Evolutionary conservation across 2,113 vertebrate species (phyloP), one percentile per base, ranked within the genome.

Genomic region (Notothenia rossii): DNA sequence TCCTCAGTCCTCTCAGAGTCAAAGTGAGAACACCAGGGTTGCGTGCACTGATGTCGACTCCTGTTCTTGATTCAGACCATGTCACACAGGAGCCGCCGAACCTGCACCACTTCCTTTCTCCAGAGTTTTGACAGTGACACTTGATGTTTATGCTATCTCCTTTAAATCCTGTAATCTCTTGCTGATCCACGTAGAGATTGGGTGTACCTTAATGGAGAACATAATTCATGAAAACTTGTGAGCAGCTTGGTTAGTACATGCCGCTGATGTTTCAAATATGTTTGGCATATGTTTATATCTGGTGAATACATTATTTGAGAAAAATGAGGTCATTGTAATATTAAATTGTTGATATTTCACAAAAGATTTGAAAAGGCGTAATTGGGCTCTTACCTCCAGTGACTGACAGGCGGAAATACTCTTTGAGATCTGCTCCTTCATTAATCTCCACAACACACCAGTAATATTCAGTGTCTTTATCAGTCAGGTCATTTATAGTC

Each of bases 381-480:
- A 29, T 29, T 29, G 29, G 29, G 29, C 29, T 29, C 29, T 29
- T 29, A 29, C 29, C 29, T 29, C 3, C 29, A 29, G 29, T 8
- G 5, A 40, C 25, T 51, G 69, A 77, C 22, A 91, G 73, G 0
- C 77, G 43, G 68, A 90, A 87, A 49, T 22, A 10, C 0, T 5
- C 0, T 18, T 14, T 1, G 5, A 1, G 3, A 80, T 92, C 85
- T 4, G 0, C 0, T 3, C 14, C n/a, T 0, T 0, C 0, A 3
- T 72, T 0, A 1, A 64, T 85, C 77, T 88, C 81, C 65, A 92
- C 72, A 69, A 0, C 9, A 77, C 85, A 92, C 89, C 86, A 89
- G 74, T 77, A 90, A 67, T 67, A 4, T 4, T 4, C 0, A 65
- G 50, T 11, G 54, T 77, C 43, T 0, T 3, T 0, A 11, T 0